phyloP scores from a whole-genome alignment of 2,113 vertebrate species.

The Datnioides undecimradiatus region DNA sequence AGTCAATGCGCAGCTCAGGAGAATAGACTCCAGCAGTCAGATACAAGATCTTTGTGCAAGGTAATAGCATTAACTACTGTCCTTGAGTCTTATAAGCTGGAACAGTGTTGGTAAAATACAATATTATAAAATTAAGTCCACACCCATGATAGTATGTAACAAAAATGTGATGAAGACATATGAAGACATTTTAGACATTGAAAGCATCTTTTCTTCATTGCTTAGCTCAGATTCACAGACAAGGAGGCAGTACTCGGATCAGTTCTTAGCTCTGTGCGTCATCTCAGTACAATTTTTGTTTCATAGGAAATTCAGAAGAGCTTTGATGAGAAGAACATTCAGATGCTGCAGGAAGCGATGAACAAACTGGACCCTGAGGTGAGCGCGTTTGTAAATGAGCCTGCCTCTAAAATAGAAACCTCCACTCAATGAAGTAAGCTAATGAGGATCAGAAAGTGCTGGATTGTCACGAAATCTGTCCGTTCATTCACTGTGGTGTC shows the following conservation, averaged over 20 bases:
- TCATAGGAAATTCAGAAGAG: constrained; percentile 90
- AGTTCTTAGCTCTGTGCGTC: background rate
- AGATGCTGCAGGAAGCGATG: constrained; percentile 89
- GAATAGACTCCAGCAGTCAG: constrained; percentile 22
- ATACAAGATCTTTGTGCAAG: background rate
- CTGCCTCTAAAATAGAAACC: background rate
- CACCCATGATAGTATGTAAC: background rate
- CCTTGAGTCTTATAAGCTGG: background rate
- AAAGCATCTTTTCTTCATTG: background rate
- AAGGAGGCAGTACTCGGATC: background rate
- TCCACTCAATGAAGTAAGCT: background rate
- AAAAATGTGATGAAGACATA: background rate
- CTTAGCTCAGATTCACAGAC: background rate
- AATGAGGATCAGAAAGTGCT: background rate
- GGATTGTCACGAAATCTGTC: background rate
- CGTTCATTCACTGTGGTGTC: background rate
- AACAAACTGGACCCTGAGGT: constrained; percentile 88
- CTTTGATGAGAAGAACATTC: constrained; percentile 90
- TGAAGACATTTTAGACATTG: background rate
- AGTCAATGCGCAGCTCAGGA: constrained; percentile 23
- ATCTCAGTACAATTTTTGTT: background rate
- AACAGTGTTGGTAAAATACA: background rate
- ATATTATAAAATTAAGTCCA: background rate
- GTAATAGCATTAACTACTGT: constrained; percentile 14
- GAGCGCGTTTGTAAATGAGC: constrained; percentile 58